phyloP scores from a whole-genome alignment of 2,797 vertebrate species.

The Rhynchotus rufescens region DNA sequence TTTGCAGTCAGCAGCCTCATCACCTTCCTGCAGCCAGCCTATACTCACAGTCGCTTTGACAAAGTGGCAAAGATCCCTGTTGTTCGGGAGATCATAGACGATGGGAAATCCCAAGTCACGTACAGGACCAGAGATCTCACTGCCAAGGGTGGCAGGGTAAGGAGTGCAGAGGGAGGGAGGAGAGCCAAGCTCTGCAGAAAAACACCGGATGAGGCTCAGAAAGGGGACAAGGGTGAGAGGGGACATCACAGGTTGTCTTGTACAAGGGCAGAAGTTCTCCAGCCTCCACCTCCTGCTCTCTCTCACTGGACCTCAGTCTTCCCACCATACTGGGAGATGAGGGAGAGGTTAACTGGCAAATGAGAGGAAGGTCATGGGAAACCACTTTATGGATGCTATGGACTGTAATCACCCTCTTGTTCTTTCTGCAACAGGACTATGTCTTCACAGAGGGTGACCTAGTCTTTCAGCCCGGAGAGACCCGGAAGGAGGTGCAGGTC shows the following conservation, averaged over 20 bases:
- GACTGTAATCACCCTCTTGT: background rate
- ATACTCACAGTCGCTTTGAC: constrained; percentile 87
- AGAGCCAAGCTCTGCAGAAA: fast-evolving
- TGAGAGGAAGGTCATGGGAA: background rate
- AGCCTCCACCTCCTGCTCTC: background rate
- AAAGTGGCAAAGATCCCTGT: constrained; percentile 90
- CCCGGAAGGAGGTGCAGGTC: constrained; percentile 88
- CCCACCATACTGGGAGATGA: background rate
- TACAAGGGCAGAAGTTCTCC: background rate
- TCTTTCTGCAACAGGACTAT: constrained; percentile 86
- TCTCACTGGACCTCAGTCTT: background rate
- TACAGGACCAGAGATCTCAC: constrained; percentile 91
- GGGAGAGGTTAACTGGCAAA: background rate
- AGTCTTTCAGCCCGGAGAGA: constrained; percentile 88
- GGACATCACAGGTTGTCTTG: background rate
- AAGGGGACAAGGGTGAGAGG: background rate
- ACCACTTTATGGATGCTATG: background rate
- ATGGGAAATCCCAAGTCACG: constrained; percentile 89
- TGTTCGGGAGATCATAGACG: constrained; percentile 88
- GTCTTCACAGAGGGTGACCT: constrained; percentile 88
- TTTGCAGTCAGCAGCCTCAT: constrained; percentile 90
- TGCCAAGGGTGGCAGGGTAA: constrained; percentile 91
- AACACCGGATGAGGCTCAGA: background rate
- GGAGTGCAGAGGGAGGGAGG: background rate
- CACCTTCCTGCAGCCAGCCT: constrained; percentile 90